Evolutionary conservation across 1,140 invertebrate genomes (phyloP), one percentile per base, ranked within the genome.

Genomic region (Cyclargus thomasi): DNA sequence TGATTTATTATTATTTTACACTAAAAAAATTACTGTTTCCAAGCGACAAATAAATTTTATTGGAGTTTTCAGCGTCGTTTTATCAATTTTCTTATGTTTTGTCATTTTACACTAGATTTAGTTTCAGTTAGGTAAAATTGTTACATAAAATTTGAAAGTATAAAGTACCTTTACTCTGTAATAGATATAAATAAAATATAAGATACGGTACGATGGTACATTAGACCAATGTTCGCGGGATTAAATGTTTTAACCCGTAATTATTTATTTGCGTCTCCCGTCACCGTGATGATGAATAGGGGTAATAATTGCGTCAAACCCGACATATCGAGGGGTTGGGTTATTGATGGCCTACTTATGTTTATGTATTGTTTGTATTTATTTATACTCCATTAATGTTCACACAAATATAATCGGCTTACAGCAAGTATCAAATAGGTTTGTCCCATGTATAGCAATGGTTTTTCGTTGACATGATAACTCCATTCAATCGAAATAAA

Each of bases 241-340:
- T 79, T 72, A 76, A 81, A 76, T 78, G 75, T 76, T 78, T 77
- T 80, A 82, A 77, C 78, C 76, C 75, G 77, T 76, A 78, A 81
- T 81, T 80, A 80, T 82, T 74, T 77, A 79, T 76, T 80, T 75
- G 75, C 76, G 80, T 77, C 68, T 71, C 63, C 70, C 73, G 79
- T 79, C 75, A 76, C 63, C 68, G 65, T 63, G 66, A 79, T 85
- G 83, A 85, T 85, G 83, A 81, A 85, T 85, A 74, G 79, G 67
- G 73, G 67, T 71, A 79, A 81, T 85, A 83, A 85, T 85, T 85
- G 81, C 84, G 80, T 79, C 76, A 74, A 67, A 69, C 73, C 71
- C 75, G 74, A 73, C 73, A 75, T 64, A 70, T 68, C 69, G 57
- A 62, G 70, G 71, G 67, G 63, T 63, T 57, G 55, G 59, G 74